These are phyloP conservation scores for Notothenia rossii DNA, from an alignment of 2,113 vertebrate species.

Conservation along the genomic window DNA sequence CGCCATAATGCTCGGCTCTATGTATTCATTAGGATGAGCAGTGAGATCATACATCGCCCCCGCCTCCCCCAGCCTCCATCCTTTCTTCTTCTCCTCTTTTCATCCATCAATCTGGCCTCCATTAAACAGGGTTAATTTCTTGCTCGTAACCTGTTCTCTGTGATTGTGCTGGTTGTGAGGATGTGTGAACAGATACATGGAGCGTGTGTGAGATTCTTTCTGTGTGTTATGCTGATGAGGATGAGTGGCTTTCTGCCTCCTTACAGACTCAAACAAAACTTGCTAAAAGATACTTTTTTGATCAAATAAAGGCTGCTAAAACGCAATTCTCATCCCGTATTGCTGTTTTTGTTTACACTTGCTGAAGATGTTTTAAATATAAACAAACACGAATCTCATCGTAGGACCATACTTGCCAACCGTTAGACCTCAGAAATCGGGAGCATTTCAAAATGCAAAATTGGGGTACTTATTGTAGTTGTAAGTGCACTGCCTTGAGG, in stretches of 20 bases:
- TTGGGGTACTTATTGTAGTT: too few species aligned
- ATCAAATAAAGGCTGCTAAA: background rate
- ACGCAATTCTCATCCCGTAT: too few species aligned
- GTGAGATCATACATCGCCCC: constrained; percentile 44
- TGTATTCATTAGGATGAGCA: constrained; percentile 86
- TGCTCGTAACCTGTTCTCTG: constrained; percentile 29
- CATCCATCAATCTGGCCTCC: constrained; percentile 51
- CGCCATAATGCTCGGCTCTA: constrained; percentile 91
- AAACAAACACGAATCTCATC: too few species aligned
- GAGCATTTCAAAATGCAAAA: too few species aligned
- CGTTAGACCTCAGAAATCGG: too few species aligned
- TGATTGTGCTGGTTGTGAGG: constrained; percentile 9
- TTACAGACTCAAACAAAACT: background rate
- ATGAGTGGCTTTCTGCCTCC: background rate
- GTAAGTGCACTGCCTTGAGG: too few species aligned
- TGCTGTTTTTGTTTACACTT: too few species aligned
- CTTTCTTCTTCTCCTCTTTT: constrained; percentile 35
- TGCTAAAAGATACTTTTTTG: background rate
- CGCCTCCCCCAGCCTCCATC: background rate
- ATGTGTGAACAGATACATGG: background rate
- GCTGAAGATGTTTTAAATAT: too few species aligned
- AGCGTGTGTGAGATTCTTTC: background rate
- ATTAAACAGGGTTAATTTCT: constrained; percentile 63
- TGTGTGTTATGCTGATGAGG: background rate
- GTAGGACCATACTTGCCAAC: too few species aligned